Percentiles rank a stretch among this genome's conserved stretches.
phyloP scores from a whole-genome alignment of 2,113 vertebrate species.

The Semicossyphus pulcher region DNA sequence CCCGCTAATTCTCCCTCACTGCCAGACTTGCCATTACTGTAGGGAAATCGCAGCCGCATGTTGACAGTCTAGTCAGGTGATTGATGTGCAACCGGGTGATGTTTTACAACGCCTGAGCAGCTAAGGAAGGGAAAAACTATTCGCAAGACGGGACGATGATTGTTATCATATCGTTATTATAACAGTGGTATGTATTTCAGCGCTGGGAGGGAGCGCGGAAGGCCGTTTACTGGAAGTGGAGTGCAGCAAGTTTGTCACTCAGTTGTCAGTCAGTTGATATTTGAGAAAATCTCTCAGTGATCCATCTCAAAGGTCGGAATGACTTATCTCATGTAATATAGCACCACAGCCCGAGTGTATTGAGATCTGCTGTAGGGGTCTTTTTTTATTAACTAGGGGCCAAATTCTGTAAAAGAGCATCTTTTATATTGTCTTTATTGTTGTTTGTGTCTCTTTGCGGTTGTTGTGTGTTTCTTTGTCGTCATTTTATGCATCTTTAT shows the following conservation, averaged over 20 bases:
- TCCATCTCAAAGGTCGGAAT: constrained; percentile 13
- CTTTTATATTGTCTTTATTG: too few species aligned
- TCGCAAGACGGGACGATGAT: constrained; percentile 35
- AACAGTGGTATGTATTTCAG: neutral
- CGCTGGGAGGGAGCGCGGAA: neutral
- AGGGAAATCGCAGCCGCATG: constrained; percentile 21
- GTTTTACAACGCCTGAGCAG: constrained; percentile 42
- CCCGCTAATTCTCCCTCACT: constrained; percentile 19
- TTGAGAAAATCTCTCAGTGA: constrained; percentile 5
- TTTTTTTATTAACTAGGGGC: neutral
- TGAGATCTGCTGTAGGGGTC: neutral
- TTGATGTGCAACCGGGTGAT: constrained; percentile 48
- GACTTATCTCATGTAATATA: neutral
- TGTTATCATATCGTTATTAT: constrained; percentile 21
- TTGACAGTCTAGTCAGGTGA: constrained; percentile 49
- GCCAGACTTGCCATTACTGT: constrained; percentile 36
- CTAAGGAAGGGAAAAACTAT: constrained; percentile 17
- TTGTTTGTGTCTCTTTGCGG: too few species aligned
- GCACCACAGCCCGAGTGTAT: neutral
- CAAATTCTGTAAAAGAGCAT: neutral
- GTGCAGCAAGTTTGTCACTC: constrained; percentile 14
- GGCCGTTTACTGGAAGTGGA: neutral
- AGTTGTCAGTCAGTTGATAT: neutral
- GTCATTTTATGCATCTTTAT: too few species aligned
- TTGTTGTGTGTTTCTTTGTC: too few species aligned